Evolutionary conservation across 30 jellyfish, hydroid and myxozoan genomes (phyloP).

Genomic region (Chrysaora quinquecirrha): DNA sequence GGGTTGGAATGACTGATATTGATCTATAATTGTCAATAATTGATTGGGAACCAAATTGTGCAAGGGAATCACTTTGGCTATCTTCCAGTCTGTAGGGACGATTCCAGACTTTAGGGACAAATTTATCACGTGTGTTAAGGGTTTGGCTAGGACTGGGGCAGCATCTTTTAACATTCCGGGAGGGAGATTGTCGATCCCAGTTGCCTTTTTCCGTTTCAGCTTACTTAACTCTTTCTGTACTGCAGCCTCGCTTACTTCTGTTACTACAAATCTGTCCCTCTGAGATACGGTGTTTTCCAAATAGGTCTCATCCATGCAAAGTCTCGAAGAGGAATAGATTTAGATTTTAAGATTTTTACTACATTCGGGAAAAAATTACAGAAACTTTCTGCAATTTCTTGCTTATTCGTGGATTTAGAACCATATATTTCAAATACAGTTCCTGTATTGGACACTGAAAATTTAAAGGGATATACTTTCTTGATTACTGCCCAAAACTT

Average conservation of each 20-base stretch:
- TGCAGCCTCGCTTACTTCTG: conserved; percentile 32
- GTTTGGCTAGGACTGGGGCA: conserved; percentile 41
- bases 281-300: too few relatives aligned
- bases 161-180: conserved; percentile 65
- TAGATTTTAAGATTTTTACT: conserved; percentile 25
- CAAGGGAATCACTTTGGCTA: conserved; percentile 67
- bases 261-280: too few relatives aligned
- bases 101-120: conserved; percentile 26
- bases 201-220: conserved; percentile 53
- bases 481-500: conserved; percentile 62
- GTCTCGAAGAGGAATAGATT: not conserved
- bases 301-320: conserved; percentile 40
- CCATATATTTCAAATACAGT: conserved; percentile 42
- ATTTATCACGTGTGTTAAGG: conserved; percentile 27
- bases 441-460: conserved; percentile 16
- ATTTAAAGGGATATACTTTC: conserved; percentile 47
- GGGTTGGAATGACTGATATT: conserved; percentile 59
- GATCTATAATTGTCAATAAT: conserved; percentile 66
- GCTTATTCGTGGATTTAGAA: conserved; percentile 26
- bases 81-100: conserved; percentile 73
- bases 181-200: conserved; percentile 53
- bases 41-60: conserved; percentile 47
- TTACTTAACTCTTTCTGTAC: conserved; percentile 33
- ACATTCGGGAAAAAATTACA: conserved; percentile 17
- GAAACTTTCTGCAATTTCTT: conserved; percentile 26